These are phyloP conservation scores for Parauchenoglanis ngamensis DNA, from an alignment of 2,797 vertebrate genomes.

Conservation along the genomic window DNA sequence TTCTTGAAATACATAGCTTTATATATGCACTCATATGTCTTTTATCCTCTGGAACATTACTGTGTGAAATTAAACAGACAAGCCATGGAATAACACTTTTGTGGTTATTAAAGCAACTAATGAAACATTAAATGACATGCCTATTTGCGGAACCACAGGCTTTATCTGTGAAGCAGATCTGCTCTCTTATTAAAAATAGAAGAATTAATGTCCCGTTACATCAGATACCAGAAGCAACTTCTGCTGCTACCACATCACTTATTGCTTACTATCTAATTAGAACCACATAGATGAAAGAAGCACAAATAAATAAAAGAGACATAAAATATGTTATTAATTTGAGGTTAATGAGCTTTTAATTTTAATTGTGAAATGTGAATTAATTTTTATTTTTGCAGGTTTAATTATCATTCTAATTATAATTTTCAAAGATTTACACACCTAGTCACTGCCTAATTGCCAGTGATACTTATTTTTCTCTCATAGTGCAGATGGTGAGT, in stretches of 20 bases:
- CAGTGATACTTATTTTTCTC: constrained; percentile 9
- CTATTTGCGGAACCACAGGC: constrained; percentile 41
- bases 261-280: constrained; percentile 22
- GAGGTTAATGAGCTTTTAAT: constrained; percentile 11
- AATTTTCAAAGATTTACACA: constrained; percentile 8
- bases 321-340: neutral
- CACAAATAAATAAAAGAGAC: constrained; percentile 7
- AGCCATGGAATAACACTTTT: constrained; percentile 39
- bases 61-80: constrained; percentile 48
- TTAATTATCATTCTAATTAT: neutral
- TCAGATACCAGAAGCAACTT: constrained; percentile 41
- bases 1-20: constrained; percentile 8
- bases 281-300: constrained; percentile 35
- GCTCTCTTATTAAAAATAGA: constrained; percentile 40
- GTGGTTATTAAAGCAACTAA: constrained; percentile 43
- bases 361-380: constrained; percentile 17
- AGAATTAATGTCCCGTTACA: constrained; percentile 50
- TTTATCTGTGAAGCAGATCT: constrained; percentile 45
- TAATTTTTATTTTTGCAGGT: neutral
- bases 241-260: constrained; percentile 6
- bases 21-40: constrained; percentile 1
- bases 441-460: neutral
- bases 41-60: constrained; percentile 11
- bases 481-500: constrained; percentile 86
- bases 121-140: constrained; percentile 46